Evolutionary conservation across 1,140 invertebrate genomes (phyloP), one percentile per base, ranked within the genome.

Genomic region (Megalopta genalis): DNA sequence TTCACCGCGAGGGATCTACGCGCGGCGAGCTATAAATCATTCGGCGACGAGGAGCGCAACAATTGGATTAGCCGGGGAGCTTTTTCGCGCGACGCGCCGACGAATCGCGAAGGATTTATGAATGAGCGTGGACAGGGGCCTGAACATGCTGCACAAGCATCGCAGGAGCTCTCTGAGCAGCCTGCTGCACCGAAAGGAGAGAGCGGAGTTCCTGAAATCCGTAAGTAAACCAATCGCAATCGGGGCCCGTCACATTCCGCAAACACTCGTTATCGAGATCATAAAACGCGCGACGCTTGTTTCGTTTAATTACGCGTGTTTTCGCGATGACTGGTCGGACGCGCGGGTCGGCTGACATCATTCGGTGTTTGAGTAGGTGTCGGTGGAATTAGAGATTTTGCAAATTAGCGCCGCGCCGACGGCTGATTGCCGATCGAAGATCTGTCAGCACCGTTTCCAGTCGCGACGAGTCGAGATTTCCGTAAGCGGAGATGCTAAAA

Each of bases 101-200:
- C 23, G 68, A 37, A 7, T 57, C 54, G 37, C 62, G 27, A 25
- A 32, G 54, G 71, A 66, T 86, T 82, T 80, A 88, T 88, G 86
- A 86, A 88, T 88, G 86, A 88, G 87, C 66, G 85, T 86, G 63
- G 86, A 88, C 65, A 73, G 80, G 12, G 82, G 82, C 77, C 25
- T 86, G 49, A 88, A 86, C 78, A 88, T 86, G 86, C 86, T 88
- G 76, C 86, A 88, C 62, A 86, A 85, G 84, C 86, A 84, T 84
- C 77, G 70, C 27, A 85, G 76, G 18, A 83, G 70, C 62, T 65
- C 83, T 25, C 84, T 80, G 23, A 84, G 73, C 37, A 82, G 82
- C 18, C 76, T 79, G 49, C 70, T 87, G 32, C 85, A 88, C 42
- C 42, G 14, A 70, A 86, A 84, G 21, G 85, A 85, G 49, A 84